These are phyloP conservation scores for Caenorhabditis parvicauda DNA, from an alignment of 2,888 invertebrate genomes.

Conservation along the genomic window DNA sequence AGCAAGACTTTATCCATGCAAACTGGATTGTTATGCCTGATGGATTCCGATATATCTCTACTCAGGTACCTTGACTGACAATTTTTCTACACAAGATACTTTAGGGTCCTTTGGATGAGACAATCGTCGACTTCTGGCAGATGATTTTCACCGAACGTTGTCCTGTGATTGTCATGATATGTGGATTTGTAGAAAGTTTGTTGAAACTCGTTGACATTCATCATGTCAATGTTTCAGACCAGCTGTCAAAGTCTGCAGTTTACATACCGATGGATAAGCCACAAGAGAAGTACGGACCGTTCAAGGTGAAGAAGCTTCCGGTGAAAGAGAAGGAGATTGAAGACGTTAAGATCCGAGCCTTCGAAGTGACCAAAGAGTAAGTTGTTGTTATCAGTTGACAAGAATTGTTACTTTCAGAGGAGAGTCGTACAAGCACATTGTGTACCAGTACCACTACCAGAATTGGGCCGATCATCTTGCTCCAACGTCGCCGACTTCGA, in stretches of 20 bases:
- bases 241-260: conserved; percentile 7
- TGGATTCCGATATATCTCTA: conserved; percentile 34
- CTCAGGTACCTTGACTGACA: conserved; percentile 22
- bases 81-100: neutral
- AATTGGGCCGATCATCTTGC: conserved; percentile 41
- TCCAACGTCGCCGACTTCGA: conserved; percentile 14
- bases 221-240: conserved; percentile 4
- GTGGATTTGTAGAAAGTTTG: conserved; percentile 22
- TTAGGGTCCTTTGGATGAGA: conserved; percentile 85
- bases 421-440: neutral
- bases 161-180: conserved; percentile 86
- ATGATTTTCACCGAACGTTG: conserved; percentile 99
- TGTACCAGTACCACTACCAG: conserved; percentile 21
- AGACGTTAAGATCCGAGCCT: conserved; percentile 5
- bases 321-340: neutral
- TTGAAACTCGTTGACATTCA: neutral
- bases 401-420: conserved; percentile 3
- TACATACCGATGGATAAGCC: conserved; percentile 10
- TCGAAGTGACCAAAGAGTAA: conserved; percentile 10
- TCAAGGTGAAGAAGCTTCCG: conserved; percentile 1
- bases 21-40: conserved; percentile 35
- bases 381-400: neutral
- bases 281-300: conserved; percentile 4
- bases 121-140: conserved; percentile 90
- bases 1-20: conserved; percentile 45